A percentile compares a stretch with the other conserved stretches of the same genome.
Evolutionary conservation across 2,113 vertebrate genomes (phyloP).

Genomic region (Pygoscelis adeliae): DNA sequence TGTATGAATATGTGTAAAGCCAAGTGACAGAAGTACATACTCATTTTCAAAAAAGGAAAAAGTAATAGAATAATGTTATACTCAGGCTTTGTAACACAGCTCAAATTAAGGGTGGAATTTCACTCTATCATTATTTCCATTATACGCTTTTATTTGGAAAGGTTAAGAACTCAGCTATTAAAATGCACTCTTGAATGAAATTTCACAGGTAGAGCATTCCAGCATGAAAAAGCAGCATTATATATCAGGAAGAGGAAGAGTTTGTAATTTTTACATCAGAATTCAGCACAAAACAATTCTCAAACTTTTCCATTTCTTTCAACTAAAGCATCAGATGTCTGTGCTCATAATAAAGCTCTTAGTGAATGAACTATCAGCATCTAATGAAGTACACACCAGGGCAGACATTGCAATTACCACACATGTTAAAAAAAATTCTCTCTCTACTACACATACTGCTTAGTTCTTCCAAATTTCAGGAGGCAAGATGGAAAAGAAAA

Average conservation of each 20-base stretch:
- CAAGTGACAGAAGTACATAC: background rate
- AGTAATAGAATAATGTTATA: slow-evolving; percentile 3
- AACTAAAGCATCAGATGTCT: background rate
- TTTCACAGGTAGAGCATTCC: background rate
- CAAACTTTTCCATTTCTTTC: background rate
- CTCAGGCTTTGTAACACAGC: background rate
- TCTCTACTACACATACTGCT: background rate
- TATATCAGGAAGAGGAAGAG: background rate
- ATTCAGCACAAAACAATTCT: background rate
- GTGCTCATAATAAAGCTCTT: background rate
- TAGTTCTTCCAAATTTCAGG: background rate
- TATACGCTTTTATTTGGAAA: background rate
- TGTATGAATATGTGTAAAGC: slow-evolving; percentile 1
- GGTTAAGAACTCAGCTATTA: slow-evolving; percentile 3
- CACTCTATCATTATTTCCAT: slow-evolving; percentile 17
- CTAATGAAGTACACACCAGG: background rate
- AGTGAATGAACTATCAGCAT: background rate
- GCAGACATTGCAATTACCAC: background rate
- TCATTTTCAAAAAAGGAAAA: background rate
- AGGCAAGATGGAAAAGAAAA: background rate
- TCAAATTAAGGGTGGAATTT: slow-evolving; percentile 34
- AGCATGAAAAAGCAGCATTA: background rate
- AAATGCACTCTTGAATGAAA: slow-evolving; percentile 1
- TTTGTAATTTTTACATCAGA: background rate
- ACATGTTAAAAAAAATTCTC: background rate